These are phyloP conservation scores for Amphiprion clarkii DNA, from an alignment of 2,797 vertebrate genomes.

Conservation along the genomic window DNA sequence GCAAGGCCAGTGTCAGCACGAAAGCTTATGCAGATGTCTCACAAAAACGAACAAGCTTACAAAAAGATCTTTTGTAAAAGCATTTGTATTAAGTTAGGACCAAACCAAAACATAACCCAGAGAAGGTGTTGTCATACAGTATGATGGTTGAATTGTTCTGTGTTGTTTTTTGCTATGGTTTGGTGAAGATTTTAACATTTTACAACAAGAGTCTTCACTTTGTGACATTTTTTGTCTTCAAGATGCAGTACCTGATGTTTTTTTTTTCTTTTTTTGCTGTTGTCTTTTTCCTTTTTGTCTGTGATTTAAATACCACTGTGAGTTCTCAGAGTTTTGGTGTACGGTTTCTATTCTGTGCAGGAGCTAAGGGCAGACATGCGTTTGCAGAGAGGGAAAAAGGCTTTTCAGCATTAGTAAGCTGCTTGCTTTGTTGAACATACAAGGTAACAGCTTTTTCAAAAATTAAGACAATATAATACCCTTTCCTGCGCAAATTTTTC, in stretches of 20 bases:
- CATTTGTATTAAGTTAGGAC: slow-evolving; percentile 57
- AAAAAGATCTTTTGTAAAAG: slow-evolving; percentile 53
- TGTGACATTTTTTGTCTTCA: slow-evolving; percentile 71
- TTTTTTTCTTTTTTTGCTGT: neutral
- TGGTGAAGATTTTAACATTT: slow-evolving; percentile 70
- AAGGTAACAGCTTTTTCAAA: slow-evolving; percentile 53
- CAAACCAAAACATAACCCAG: slow-evolving; percentile 60
- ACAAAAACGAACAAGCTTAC: slow-evolving; percentile 14
- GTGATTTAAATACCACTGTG: slow-evolving; percentile 75
- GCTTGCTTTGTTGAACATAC: slow-evolving; percentile 54
- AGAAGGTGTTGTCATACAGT: slow-evolving; percentile 56
- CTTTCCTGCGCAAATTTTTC: slow-evolving; percentile 53
- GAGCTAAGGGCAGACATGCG: slow-evolving; percentile 28
- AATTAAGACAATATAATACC: slow-evolving; percentile 44
- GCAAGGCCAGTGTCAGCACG: slow-evolving; percentile 17
- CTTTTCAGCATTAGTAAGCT: slow-evolving; percentile 56
- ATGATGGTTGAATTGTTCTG: slow-evolving; percentile 65
- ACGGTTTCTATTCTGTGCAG: slow-evolving; percentile 48
- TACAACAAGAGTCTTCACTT: slow-evolving; percentile 63
- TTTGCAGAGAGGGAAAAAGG: slow-evolving; percentile 29
- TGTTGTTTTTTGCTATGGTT: slow-evolving; percentile 76
- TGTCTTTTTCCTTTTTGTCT: slow-evolving; percentile 17
- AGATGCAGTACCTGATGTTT: slow-evolving; percentile 72
- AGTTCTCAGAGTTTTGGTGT: slow-evolving; percentile 73
- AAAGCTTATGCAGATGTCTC: slow-evolving; percentile 43